Percentiles rank a stretch among this genome's conserved stretches.
Evolutionary conservation across 1,140 invertebrate species (phyloP).

Genomic region (Eriosoma lanigerum): DNA sequence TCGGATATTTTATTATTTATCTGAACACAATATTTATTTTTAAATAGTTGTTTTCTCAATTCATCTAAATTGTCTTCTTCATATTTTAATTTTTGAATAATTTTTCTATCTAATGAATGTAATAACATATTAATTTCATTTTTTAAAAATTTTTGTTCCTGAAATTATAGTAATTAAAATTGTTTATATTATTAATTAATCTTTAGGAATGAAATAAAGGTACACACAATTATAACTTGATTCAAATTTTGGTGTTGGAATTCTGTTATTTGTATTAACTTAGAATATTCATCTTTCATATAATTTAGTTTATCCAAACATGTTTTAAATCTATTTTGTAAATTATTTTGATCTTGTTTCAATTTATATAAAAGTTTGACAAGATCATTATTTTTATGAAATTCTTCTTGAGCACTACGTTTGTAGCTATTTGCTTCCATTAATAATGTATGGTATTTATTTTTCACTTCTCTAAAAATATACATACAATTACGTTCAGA

Average conservation of each 20-base stretch:
- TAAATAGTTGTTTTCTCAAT: constrained; percentile 40
- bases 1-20: constrained; percentile 46
- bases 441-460: constrained; percentile 28
- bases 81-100: constrained; percentile 26
- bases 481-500: not conserved
- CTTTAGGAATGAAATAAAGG: not conserved
- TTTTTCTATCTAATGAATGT: constrained; percentile 5
- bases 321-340: constrained; percentile 15
- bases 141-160: constrained; percentile 40
- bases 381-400: constrained; percentile 28
- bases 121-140: constrained; percentile 16
- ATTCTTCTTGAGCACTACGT: constrained; percentile 13
- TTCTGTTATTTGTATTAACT: constrained; percentile 28
- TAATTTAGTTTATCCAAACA: constrained; percentile 18
- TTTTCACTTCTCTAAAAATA: constrained; percentile 38
- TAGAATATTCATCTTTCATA: constrained; percentile 36
- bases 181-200: not conserved
- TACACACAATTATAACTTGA: constrained; percentile 17
- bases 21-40: constrained; percentile 34
- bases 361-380: constrained; percentile 10
- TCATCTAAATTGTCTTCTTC: constrained; percentile 42
- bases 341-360: constrained; percentile 18
- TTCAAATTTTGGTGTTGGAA: constrained; percentile 37
- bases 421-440: constrained; percentile 32
- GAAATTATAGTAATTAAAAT: not conserved